phyloP scores from a whole-genome alignment of 2,888 invertebrate species.

The Hydraecia micacea region DNA sequence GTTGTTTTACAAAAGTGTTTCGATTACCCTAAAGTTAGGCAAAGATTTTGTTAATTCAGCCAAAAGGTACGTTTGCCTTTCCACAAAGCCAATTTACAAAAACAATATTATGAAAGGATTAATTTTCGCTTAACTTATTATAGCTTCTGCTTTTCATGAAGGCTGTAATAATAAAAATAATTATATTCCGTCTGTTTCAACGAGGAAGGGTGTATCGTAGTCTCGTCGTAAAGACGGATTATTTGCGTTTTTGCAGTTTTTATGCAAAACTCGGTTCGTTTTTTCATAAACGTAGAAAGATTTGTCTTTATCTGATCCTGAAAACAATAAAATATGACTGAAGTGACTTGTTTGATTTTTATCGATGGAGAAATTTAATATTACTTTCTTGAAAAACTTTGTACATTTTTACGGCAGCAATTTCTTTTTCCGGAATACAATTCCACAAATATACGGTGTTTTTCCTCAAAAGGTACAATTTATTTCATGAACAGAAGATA shows the following conservation, averaged over 20 bases:
- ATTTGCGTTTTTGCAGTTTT: constrained; percentile 47
- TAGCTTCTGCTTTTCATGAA: constrained; percentile 36
- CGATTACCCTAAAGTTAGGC: constrained; percentile 1
- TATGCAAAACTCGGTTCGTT: constrained; percentile 38
- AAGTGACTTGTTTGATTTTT: constrained; percentile 24
- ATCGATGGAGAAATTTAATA: constrained; percentile 32
- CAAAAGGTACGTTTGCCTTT: constrained; percentile 12
- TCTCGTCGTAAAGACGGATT: constrained; percentile 38
- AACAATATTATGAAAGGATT: constrained; percentile 53
- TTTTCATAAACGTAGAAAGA: constrained; percentile 32
- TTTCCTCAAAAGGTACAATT: background rate
- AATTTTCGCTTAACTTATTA: constrained; percentile 32
- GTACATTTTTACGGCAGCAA: background rate
- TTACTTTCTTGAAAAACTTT: constrained; percentile 17
- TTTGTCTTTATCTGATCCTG: constrained; percentile 30
- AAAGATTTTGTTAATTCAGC: constrained; percentile 26
- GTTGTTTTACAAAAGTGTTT: constrained; percentile 3
- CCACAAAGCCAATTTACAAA: constrained; percentile 46
- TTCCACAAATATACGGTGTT: background rate
- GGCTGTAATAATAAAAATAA: constrained; percentile 47
- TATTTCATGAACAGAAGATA: constrained; percentile 14
- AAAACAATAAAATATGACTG: constrained; percentile 21
- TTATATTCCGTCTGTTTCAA: constrained; percentile 41
- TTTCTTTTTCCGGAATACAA: constrained; percentile 3
- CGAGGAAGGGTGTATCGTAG: constrained; percentile 29